Evolutionary conservation across 2,888 invertebrate genomes (phyloP).

Genomic region (Nematopogon swammerdamellus): DNA sequence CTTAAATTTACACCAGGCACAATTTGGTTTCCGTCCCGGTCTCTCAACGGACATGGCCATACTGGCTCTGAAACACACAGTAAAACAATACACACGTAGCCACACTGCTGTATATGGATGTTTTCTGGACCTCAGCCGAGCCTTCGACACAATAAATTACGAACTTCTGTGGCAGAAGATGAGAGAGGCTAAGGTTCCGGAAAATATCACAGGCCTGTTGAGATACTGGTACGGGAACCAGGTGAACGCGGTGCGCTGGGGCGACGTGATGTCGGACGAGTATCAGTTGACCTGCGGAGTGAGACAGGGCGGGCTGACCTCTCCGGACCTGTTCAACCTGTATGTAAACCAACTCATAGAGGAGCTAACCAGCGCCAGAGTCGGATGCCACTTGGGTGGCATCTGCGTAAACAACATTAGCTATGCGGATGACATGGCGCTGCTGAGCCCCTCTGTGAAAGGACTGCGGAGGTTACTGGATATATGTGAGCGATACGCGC

Average conservation of each 20-base stretch:
- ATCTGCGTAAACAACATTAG: conserved; percentile 5
- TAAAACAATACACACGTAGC: conserved; percentile 4
- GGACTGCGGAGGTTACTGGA: neutral
- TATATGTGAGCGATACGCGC: neutral
- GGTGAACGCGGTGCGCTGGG: conserved; percentile 1
- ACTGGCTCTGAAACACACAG: conserved; percentile 9
- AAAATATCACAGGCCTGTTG: conserved; percentile 5
- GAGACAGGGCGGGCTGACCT: conserved; percentile 9
- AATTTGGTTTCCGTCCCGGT: conserved; percentile 13
- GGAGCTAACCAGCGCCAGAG: conserved; percentile 3
- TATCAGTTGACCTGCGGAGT: conserved; percentile 8
- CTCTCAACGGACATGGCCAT: conserved; percentile 12
- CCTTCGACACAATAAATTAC: conserved; percentile 13
- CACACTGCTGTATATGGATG: conserved; percentile 7
- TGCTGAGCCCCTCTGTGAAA: neutral
- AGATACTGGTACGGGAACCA: conserved; percentile 1
- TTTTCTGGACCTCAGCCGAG: conserved; percentile 11
- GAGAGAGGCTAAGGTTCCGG: conserved; percentile 5
- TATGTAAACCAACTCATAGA: conserved; percentile 4
- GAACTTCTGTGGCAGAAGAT: conserved; percentile 12
- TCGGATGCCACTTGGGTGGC: conserved; percentile 3
- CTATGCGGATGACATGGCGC: neutral
- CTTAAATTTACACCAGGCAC: conserved; percentile 8
- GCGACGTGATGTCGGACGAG: neutral
- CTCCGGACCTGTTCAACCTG: conserved; percentile 4